Evolutionary conservation across 1,140 invertebrate genomes (phyloP).

Genomic region (Ctenoplectra terminalis): DNA sequence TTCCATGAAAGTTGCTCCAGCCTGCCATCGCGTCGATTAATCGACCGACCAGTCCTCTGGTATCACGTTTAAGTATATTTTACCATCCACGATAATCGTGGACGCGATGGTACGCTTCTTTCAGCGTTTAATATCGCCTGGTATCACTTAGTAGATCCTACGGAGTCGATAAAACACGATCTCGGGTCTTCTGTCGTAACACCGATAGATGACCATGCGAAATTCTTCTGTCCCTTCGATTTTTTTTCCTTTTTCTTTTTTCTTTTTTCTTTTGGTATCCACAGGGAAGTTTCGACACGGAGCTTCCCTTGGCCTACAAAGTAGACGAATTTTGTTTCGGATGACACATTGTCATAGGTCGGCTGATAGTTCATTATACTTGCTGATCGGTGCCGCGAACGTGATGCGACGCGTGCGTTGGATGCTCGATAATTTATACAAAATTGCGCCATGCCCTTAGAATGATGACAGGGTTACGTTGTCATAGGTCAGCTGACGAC

Average conservation of each 20-base stretch:
- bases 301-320: constrained; percentile 30
- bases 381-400: constrained; percentile 15
- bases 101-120: too few relatives aligned
- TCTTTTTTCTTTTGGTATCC: too few relatives aligned
- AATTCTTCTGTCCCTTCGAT: not conserved
- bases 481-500: constrained; percentile 45
- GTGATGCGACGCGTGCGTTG: not conserved
- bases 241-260: too few relatives aligned
- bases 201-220: not conserved
- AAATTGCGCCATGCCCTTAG: constrained; percentile 46
- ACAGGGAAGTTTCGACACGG: constrained; percentile 4
- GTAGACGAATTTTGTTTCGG: constrained; percentile 17
- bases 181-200: not conserved
- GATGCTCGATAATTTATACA: constrained; percentile 17
- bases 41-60: not conserved
- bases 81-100: too few relatives aligned
- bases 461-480: constrained; percentile 39
- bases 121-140: not conserved
- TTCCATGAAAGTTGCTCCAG: not conserved
- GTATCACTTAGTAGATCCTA: too few relatives aligned
- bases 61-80: not conserved
- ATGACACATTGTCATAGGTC: constrained; percentile 48
- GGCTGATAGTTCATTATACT: constrained; percentile 47
- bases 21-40: not conserved
- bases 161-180: not conserved